A percentile compares a stretch with the other conserved stretches of the same genome.
Conservation (phyloP, 2,113 vertebrate genomes). For the Tonatia bakeri region DNA sequence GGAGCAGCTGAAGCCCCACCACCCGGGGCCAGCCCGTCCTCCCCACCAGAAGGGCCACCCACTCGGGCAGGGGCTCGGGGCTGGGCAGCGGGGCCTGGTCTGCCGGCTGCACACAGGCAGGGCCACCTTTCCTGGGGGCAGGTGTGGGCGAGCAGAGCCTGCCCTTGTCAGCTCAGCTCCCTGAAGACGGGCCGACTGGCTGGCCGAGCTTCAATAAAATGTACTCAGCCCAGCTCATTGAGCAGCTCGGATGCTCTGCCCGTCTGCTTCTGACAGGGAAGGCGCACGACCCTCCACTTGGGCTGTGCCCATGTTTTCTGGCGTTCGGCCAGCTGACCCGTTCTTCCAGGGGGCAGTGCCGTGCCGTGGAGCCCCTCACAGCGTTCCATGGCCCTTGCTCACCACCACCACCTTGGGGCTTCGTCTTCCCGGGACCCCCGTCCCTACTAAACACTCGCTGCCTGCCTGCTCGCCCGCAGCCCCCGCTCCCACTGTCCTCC, state of each 20-base stretch:
- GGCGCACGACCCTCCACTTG: accelerated
- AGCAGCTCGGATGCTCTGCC: accelerated
- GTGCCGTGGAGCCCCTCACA: accelerated
- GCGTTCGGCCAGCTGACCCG: too few relatives aligned
- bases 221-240: background rate
- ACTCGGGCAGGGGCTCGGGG: background rate
- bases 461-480: accelerated
- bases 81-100: accelerated
- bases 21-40: background rate
- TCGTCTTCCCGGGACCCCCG: accelerated
- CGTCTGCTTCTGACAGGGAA: accelerated
- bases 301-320: accelerated
- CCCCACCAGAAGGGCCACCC: background rate
- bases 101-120: background rate
- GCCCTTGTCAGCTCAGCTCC: background rate
- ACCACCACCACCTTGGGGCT: accelerated
- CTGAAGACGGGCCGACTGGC: accelerated
- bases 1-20: background rate
- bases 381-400: accelerated
- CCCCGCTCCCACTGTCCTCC: accelerated
- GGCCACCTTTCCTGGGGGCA: background rate
- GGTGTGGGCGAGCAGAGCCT: background rate
- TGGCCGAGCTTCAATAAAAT: background rate
- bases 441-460: accelerated
- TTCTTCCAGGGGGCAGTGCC: accelerated